Conservation (phyloP, 2,113 vertebrate genomes). For the Micronisus gabar region DNA sequence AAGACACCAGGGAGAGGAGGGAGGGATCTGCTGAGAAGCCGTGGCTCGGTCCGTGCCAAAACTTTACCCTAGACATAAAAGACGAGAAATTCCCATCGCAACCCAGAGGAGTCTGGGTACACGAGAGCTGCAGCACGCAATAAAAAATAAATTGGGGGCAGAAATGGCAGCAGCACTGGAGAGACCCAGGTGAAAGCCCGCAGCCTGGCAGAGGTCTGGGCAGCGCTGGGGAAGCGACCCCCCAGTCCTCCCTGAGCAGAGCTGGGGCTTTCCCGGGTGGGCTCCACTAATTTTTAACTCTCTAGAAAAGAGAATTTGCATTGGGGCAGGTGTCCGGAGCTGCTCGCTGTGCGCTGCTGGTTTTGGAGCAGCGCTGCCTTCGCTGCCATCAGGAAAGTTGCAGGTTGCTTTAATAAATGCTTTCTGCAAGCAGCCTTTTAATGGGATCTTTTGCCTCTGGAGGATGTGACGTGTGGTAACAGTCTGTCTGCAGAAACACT, state of each 20-base stretch:
- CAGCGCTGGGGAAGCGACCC: rapidly evolving
- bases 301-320: not conserved
- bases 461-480: not conserved
- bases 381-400: not conserved
- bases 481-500: constrained; percentile 45
- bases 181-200: not conserved
- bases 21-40: not conserved
- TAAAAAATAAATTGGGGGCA: not conserved
- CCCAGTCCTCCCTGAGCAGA: not conserved
- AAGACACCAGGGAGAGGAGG: not conserved
- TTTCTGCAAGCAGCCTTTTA: not conserved
- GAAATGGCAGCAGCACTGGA: rapidly evolving
- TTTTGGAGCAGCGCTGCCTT: not conserved
- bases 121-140: not conserved
- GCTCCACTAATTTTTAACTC: not conserved
- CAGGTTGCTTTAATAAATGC: not conserved
- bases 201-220: not conserved
- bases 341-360: not conserved
- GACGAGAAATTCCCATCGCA: not conserved
- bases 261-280: not conserved
- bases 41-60: rapidly evolving
- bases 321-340: not conserved
- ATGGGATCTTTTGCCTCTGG: not conserved
- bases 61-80: not conserved
- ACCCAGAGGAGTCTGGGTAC: not conserved